These are phyloP conservation scores for Catharus fuscescens DNA, from an alignment of 2,113 vertebrate species.

Conservation along the genomic window DNA sequence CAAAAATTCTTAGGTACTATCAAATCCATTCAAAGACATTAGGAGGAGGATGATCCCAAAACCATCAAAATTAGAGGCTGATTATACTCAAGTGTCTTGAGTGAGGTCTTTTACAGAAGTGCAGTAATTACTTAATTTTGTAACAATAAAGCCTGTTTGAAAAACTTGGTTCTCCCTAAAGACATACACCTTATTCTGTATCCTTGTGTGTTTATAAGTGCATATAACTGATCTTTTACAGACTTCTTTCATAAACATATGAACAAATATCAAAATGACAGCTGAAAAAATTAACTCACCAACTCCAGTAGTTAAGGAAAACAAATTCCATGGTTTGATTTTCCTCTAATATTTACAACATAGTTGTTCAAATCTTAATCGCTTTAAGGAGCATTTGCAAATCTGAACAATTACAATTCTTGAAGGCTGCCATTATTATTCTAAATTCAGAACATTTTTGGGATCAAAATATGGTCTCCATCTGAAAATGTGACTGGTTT, in stretches of 20 bases:
- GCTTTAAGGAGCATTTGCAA: background rate
- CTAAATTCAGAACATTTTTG: background rate
- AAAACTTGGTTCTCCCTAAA: background rate
- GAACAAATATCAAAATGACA: background rate
- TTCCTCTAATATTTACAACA: background rate
- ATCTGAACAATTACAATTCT: background rate
- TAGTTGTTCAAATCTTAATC: background rate
- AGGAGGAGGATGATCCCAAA: background rate
- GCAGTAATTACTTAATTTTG: constrained; percentile 20
- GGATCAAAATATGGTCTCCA: background rate
- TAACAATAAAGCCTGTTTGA: background rate
- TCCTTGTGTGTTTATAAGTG: background rate
- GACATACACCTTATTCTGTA: background rate
- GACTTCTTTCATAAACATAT: background rate
- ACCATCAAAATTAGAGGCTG: background rate
- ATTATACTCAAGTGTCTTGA: constrained; percentile 17
- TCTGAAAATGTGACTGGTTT: background rate
- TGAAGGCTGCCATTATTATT: background rate
- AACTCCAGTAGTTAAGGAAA: background rate
- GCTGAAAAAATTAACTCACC: background rate
- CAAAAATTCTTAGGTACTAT: background rate
- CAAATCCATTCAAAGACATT: background rate
- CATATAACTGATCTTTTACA: background rate
- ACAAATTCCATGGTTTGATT: background rate
- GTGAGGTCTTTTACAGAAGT: constrained; percentile 22